Base-by-base conservation (phyloP, 2,888 invertebrate genomes). In the Cerastis leucographa region DNA sequence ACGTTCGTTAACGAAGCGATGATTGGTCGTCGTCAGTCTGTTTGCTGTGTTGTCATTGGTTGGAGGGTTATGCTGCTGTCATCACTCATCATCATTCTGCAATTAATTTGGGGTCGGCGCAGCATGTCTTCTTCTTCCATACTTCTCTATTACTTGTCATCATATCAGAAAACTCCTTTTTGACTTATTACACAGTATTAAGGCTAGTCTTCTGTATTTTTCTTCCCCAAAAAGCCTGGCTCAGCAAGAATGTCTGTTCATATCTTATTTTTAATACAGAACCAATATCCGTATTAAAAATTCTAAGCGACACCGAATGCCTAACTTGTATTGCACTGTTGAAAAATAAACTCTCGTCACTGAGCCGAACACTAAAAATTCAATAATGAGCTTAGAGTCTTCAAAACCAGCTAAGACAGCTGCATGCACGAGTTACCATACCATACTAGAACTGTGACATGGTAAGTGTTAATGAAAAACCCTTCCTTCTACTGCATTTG, bases 1-100 rank as follows among this genome's bases (percentile, higher is more conserved):
- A 72, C 72, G 74, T 64, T 70, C 19, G 42, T 62, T 59, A 71
- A 71, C n/a, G 29, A 61, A 59, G 51, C 19, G 29, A 11, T 61
- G 40, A 42, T 49, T 74, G 56, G 56, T 35, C 40, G 12, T 25
- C 22, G 25, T 25, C 19, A 5, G 19, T 64, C 8, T 69, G n/a
- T 46, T 54, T 54, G 56, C 49, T 66, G 14, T 17, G 14, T 54
- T 54, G 14, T 49, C 14, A 71, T 54, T 71, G 17, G 35, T 54
- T n/a, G 40, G 22, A 64, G n/a, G 62, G n/a, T 59, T 17, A 44
- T 11, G 14, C 5, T 46, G 19, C 49, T 49, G 19, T 49, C 19
- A 8, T 49, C 49, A 49, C 35, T 46, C 6, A 46, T 49, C 19
- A 2, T 49, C 49, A n/a, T n/a, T n/a, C 8, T 49, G 19, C 49